A percentile compares a stretch with the other conserved stretches of the same genome.
Evolutionary conservation across 2,113 vertebrate species (phyloP).

Genomic region (Callopanchax toddi): DNA sequence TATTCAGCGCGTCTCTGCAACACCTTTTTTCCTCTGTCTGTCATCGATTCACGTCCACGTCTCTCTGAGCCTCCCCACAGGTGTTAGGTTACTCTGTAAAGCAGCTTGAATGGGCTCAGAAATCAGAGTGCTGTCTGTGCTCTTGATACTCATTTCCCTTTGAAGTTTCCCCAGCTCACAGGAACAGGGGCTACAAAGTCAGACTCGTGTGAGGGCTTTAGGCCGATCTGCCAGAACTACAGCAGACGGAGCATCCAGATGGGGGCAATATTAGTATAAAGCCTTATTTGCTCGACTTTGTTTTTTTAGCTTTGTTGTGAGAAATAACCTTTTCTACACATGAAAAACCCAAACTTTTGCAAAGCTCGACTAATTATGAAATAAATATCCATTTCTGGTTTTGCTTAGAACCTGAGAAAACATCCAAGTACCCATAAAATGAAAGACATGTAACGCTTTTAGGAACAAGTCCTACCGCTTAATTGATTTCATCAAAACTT

Average conservation of each 20-base stretch:
- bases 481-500: too few species aligned
- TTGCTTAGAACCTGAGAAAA: constrained; percentile 55
- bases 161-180: constrained; percentile 70
- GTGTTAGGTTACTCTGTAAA: constrained; percentile 77
- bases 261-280: constrained; percentile 22
- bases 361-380: too few species aligned
- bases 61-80: constrained; percentile 62
- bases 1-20: constrained; percentile 18
- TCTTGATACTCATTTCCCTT: constrained; percentile 71
- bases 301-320: constrained; percentile 52
- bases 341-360: too few species aligned
- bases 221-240: constrained; percentile 39
- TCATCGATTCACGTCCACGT: constrained; percentile 27
- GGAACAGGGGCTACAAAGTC: constrained; percentile 63
- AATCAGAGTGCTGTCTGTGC: constrained; percentile 71
- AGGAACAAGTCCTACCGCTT: too few species aligned
- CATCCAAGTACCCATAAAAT: constrained; percentile 76
- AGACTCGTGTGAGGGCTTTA: constrained; percentile 68
- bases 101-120: constrained; percentile 64
- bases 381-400: constrained; percentile 43
- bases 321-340: too few species aligned
- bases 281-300: constrained; percentile 37
- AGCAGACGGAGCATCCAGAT: neutral
- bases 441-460: constrained; percentile 69
- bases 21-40: constrained; percentile 27